Evolutionary conservation across 1,140 invertebrate genomes (phyloP).

Genomic region (Papilio machaon): DNA sequence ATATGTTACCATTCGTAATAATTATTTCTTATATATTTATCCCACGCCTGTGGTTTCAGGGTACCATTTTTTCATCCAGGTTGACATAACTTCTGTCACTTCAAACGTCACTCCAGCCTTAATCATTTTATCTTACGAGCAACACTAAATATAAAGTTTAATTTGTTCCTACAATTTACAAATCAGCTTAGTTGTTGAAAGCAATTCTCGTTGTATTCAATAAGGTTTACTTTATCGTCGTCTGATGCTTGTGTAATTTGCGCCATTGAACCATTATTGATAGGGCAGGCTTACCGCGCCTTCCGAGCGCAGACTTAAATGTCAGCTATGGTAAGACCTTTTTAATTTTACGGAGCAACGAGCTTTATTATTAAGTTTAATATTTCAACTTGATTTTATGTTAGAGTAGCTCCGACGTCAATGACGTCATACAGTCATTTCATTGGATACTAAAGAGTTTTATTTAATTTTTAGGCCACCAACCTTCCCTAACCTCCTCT

Average conservation of each 20-base stretch:
- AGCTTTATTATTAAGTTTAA: conserved; percentile 11
- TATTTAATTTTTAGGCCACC: no score
- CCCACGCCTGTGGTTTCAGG: no score
- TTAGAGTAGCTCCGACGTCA: neutral
- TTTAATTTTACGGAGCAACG: conserved; percentile 28
- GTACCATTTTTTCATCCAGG: no score
- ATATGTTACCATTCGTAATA: no score
- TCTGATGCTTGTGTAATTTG: neutral
- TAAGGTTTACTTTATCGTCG: neutral
- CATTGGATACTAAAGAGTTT: no score
- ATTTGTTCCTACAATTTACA: neutral
- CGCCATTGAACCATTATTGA: conserved; percentile 27
- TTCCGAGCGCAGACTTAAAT: conserved; percentile 20
- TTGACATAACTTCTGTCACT: no score
- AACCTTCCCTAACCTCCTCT: no score
- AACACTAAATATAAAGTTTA: no score
- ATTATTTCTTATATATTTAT: no score
- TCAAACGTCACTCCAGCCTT: no score
- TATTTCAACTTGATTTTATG: neutral
- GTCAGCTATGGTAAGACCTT: conserved; percentile 24
- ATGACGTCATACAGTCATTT: neutral
- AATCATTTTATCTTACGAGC: no score
- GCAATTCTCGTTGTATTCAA: neutral
- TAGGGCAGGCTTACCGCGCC: no score
- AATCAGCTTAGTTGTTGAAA: neutral